Evolutionary conservation across 2,797 vertebrate genomes (phyloP).

Genomic region (Propithecus perrieri): DNA sequence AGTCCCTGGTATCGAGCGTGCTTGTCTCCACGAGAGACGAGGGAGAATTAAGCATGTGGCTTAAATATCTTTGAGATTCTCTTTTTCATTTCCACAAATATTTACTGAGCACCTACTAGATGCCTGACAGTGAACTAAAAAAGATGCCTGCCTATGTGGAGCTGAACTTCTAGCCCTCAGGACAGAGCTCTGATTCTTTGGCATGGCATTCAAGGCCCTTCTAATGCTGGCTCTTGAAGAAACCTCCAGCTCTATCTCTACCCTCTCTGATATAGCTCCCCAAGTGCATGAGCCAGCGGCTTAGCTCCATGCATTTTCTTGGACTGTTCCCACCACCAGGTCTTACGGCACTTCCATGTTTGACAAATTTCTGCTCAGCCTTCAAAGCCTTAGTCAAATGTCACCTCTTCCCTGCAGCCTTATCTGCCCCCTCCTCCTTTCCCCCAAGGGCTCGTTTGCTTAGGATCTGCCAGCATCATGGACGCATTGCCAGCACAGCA

Average conservation of each 20-base stretch:
- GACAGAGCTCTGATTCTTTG: not conserved
- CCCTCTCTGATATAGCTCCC: not conserved
- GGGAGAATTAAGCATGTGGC: not conserved
- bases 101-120: not conserved
- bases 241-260: not conserved
- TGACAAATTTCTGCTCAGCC: not conserved
- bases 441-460: not conserved
- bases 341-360: not conserved
- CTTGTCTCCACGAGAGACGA: not conserved
- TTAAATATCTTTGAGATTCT: not conserved
- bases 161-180: not conserved
- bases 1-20: not conserved
- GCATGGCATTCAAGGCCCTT: not conserved
- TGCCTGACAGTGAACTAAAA: not conserved
- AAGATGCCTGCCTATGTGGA: not conserved
- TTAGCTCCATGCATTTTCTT: not conserved
- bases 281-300: too few relatives aligned
- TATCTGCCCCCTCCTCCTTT: not conserved
- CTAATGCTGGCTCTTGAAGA: not conserved
- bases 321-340: not conserved
- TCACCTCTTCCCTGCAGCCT: not conserved
- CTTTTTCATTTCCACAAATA: not conserved
- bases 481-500: not conserved
- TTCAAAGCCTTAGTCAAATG: not conserved
- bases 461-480: not conserved